Conservation (phyloP, 2,113 vertebrate genomes). For the Prolemur simus region DNA sequence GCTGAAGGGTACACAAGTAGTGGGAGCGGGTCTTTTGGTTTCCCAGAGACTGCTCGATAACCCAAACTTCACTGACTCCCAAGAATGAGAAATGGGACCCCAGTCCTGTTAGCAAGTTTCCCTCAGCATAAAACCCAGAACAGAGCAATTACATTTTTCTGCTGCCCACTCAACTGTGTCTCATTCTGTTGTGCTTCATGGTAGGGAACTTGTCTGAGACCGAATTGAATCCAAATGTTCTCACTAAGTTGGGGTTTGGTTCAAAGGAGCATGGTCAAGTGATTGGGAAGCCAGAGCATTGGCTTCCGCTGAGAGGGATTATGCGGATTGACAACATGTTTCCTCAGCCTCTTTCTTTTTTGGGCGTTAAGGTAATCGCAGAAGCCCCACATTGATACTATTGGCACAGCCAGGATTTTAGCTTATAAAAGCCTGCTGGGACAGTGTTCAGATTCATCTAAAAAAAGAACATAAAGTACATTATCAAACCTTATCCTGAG, state of each 20-base stretch:
- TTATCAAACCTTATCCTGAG: background rate
- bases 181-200: background rate
- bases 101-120: background rate
- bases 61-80: background rate
- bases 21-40: background rate
- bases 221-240: slow-evolving; percentile 45
- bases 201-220: slow-evolving; percentile 16
- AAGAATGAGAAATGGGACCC: background rate
- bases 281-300: background rate
- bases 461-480: background rate
- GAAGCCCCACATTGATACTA: background rate
- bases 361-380: background rate
- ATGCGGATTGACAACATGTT: background rate
- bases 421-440: slow-evolving; percentile 28
- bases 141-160: background rate
- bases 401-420: background rate
- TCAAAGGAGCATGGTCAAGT: background rate
- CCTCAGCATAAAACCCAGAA: background rate
- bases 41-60: background rate
- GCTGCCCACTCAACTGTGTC: background rate
- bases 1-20: background rate
- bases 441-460: background rate
- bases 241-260: background rate
- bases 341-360: background rate
- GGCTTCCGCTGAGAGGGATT: background rate